Conservation (phyloP, 2,888 invertebrate species). For the Apamea monoglypha region DNA sequence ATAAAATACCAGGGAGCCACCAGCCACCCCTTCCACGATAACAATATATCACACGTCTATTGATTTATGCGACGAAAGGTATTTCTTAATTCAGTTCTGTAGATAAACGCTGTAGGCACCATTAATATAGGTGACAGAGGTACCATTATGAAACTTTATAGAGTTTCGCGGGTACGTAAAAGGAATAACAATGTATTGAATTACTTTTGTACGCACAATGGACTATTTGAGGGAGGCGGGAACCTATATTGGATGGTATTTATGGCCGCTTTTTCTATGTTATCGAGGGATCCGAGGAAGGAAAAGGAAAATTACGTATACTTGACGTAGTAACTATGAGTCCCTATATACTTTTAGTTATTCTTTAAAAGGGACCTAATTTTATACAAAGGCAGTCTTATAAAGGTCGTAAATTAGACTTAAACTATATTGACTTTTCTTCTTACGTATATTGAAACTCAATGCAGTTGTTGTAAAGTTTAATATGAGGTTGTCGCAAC, state of each 20-base stretch:
- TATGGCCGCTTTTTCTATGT: conserved; percentile 64
- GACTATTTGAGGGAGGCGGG: conserved; percentile 61
- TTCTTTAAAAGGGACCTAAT: conserved; percentile 5
- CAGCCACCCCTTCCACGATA: conserved; percentile 71
- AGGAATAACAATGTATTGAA: conserved; percentile 71
- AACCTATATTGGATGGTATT: conserved; percentile 63
- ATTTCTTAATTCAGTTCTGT: conserved; percentile 78
- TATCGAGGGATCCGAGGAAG: conserved; percentile 56
- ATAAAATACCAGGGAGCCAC: conserved; percentile 66
- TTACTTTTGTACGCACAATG: conserved; percentile 66
- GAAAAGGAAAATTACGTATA: conserved; percentile 54
- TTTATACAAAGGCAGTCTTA: neutral
- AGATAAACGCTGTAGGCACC: conserved; percentile 68
- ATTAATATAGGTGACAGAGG: conserved; percentile 69
- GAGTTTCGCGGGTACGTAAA: conserved; percentile 65
- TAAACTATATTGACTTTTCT: conserved; percentile 7
- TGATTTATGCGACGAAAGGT: conserved; percentile 78
- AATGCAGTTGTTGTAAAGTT: conserved; percentile 21
- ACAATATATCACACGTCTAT: conserved; percentile 74
- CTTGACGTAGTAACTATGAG: conserved; percentile 50
- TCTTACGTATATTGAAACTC: conserved; percentile 17
- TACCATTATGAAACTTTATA: conserved; percentile 73
- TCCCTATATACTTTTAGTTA: conserved; percentile 20
- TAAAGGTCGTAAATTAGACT: neutral
- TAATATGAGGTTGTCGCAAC: conserved; percentile 37